phyloP scores from a whole-genome alignment of 2,113 vertebrate genomes.

The Parotia lawesii region DNA sequence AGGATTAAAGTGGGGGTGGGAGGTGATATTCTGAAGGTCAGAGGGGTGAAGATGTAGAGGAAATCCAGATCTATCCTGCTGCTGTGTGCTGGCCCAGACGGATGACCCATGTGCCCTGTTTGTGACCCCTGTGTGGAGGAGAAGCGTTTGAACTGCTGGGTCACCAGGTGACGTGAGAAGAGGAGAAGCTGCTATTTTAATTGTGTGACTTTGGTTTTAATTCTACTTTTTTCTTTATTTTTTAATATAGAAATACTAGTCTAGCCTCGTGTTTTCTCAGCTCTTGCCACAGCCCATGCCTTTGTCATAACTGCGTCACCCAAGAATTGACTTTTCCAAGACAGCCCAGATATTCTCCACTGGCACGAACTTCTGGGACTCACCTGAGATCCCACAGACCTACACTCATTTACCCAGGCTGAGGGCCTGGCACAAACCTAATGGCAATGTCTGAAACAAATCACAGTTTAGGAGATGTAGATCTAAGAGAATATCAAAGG shows the following conservation, averaged over 20 bases:
- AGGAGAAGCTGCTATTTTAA: background rate
- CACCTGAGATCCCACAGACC: background rate
- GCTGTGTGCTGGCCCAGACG: background rate
- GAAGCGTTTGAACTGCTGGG: background rate
- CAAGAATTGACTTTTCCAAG: background rate
- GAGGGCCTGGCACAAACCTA: background rate
- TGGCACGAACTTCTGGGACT: background rate
- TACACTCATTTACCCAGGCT: background rate
- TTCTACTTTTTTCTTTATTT: background rate
- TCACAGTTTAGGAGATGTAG: background rate
- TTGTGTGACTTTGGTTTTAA: background rate
- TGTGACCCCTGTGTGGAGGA: background rate
- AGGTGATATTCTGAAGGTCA: background rate
- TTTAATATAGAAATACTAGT: background rate
- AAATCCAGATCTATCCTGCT: background rate
- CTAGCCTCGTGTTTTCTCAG: background rate
- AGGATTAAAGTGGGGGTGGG: background rate
- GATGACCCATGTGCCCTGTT: background rate
- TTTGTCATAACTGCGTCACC: background rate
- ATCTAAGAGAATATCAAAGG: background rate
- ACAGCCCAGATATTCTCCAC: background rate
- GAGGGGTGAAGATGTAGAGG: background rate
- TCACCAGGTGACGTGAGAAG: background rate
- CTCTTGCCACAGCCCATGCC: background rate
- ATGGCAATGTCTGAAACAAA: background rate